These are phyloP conservation scores for Toxotes chatareus DNA, from an alignment of 2,113 vertebrate genomes.

Conservation along the genomic window DNA sequence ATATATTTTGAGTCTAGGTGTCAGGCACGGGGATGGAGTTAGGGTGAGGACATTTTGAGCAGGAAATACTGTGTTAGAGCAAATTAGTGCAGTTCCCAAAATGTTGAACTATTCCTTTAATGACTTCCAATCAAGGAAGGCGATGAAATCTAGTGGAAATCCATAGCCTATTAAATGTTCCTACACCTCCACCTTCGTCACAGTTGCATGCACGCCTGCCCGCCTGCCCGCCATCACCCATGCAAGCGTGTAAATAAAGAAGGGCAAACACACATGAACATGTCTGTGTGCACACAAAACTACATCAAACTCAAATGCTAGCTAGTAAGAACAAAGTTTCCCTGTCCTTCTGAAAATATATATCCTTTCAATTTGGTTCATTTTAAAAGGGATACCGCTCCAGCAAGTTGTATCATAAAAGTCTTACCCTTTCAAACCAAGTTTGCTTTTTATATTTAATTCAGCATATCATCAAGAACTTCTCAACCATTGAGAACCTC, in stretches of 20 bases:
- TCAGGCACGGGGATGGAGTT: not conserved
- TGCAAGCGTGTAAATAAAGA: not conserved
- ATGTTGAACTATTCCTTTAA: not conserved
- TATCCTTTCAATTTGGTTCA: not conserved
- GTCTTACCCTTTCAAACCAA: not conserved
- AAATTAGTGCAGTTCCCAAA: not conserved
- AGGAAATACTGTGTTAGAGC: not conserved
- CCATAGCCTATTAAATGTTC: not conserved
- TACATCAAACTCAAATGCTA: slow-evolving; percentile 1
- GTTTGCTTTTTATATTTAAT: slow-evolving; percentile 29
- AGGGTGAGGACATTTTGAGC: not conserved
- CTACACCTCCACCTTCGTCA: not conserved
- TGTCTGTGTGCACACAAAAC: not conserved
- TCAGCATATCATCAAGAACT: slow-evolving; percentile 11
- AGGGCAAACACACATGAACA: not conserved
- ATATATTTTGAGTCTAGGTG: not conserved
- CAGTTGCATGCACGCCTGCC: not conserved
- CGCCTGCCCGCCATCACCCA: not conserved
- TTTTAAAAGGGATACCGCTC: slow-evolving; percentile 1
- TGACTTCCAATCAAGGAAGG: not conserved
- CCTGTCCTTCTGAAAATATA: not conserved
- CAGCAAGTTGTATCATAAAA: slow-evolving; percentile 14
- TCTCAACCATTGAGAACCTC: slow-evolving; percentile 15
- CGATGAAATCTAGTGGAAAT: slow-evolving; percentile 3
- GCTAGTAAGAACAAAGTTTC: not conserved